Conservation (phyloP, 2,113 vertebrate species). For the Forbesichthys papilliferus region DNA sequence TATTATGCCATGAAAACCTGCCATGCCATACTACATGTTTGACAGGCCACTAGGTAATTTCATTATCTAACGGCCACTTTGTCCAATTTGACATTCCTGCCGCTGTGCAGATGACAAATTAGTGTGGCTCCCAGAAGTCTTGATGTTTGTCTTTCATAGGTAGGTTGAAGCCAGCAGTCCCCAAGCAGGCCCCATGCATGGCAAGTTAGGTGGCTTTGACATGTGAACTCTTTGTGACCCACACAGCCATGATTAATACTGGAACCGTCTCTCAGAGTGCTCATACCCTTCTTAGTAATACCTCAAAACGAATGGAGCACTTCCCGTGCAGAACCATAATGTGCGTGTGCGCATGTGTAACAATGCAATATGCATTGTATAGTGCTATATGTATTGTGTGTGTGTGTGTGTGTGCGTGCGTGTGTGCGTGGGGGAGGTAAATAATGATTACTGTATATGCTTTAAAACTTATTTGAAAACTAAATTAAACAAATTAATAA, state of each 20-base stretch:
- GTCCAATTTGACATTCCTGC: too few relatives aligned
- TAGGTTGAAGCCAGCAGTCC: neutral
- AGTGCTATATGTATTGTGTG: neutral
- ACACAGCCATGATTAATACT: neutral
- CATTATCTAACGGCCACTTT: neutral
- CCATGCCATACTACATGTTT: neutral
- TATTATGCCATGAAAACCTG: neutral
- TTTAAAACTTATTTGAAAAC: too few relatives aligned
- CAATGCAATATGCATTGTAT: neutral
- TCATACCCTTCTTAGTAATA: neutral
- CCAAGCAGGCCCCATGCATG: conserved; percentile 5
- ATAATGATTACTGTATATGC: too few relatives aligned
- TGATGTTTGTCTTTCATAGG: neutral
- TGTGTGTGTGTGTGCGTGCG: too few relatives aligned
- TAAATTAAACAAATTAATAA: too few relatives aligned
- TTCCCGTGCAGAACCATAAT: neutral
- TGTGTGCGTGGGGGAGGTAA: too few relatives aligned
- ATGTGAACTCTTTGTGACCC: conserved; percentile 8
- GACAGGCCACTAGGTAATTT: neutral
- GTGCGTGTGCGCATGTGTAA: neutral
- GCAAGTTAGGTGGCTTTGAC: neutral
- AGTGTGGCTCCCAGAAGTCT: neutral
- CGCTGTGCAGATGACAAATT: neutral
- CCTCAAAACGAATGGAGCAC: neutral
- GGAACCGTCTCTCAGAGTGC: neutral